Base-by-base conservation (phyloP, 2,113 vertebrate genomes). In the Cichladusa arquata region DNA sequence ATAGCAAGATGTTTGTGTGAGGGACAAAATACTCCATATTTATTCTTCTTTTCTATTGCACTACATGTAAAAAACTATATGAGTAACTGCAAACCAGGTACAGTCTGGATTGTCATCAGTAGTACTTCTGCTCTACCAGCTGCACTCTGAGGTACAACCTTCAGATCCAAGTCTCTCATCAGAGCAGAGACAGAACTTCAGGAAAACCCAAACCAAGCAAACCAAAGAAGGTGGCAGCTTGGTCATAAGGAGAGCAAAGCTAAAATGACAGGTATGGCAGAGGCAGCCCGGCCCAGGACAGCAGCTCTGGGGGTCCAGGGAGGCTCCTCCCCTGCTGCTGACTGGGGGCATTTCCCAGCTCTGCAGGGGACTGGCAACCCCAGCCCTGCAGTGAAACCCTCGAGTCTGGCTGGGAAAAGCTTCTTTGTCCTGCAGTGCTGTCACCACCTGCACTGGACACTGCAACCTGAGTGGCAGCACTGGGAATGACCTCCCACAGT, bases 401-500 rank as follows among this genome's bases (percentile, higher is more conserved):
- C 56, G 5, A 44, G 50, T 5, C 9, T 14, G n/a, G 5, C 0
- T 51, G 65, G 42, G 34, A 47, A 20, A 34, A 34, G 13, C 29
- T 4, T 14, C 40, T 22, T 12, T 42, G 53, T 14, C 44, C 88
- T 19, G 23, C 65, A 48, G 65, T 2, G 40, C 62, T 58, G 31
- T 2, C 58, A 14, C 22, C 34, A 24, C 1, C 61, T 38, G 56
- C 79, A 5, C 44, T 11, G 38, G 11, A 2, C 6, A 4, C 51
- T 28, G 45, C 31, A 23, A 2, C 5, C 44, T 2, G 5, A 56
- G 14, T 0, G 38, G 44, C 62, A 44, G 44, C 29, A 6, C 36
- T 17, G 44, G n/a, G 14, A 60, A 40, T 2, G 54, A 19, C 8
- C 11, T 33, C 4, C 23, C 31, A 6, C 1, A 12, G 19, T 0